Evolutionary conservation across 2,797 vertebrate genomes (phyloP), one percentile per base, ranked within the genome.

Genomic region (Crotalus adamanteus): DNA sequence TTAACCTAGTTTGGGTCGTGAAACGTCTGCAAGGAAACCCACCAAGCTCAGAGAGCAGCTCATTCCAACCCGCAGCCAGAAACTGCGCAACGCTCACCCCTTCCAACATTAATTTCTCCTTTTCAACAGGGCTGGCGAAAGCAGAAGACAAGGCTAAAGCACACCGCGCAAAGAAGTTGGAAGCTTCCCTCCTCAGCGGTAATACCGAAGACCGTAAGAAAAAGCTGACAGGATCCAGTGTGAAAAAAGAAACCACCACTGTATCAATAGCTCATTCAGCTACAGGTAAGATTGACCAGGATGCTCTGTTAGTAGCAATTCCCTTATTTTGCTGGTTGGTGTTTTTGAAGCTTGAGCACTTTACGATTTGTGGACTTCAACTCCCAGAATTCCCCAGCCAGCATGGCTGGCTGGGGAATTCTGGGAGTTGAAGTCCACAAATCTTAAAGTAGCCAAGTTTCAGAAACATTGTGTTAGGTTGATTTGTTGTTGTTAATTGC

Each of bases 101-200:
- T 73, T 78, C 69, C 37, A 47, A 12, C 47, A 12, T 22, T 12
- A 47, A 18, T 31, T 5, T 83, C 60, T 60, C 26, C 59, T 86
- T 31, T 53, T 94, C 57, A 86, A 18, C 93, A 99, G 99, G 99
- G 92, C 98, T 99, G 93, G 98, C 98, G 92, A 99, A 99, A 96
- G 98, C 98, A 3, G 99, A 99, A 95, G 99, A 99, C 96, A 99
- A 99, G 95, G 98, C 99, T 3, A 99, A 99, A 95, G 98, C 98
- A 3, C 98, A 98, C 31, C 98, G 98, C 25, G 97, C 95, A 26
- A 99, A 98, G 97, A 98, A 98, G 95, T 63, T 98, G 93, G 98
- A 99, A 91, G 98, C 97, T 51, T 95, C 87, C 91, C 53, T 88
- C 1, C 85, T 95, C 86, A 96, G 96, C 93, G 5, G 26, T 16